These are phyloP conservation scores for Hippolais icterina DNA, from an alignment of 2,113 vertebrate genomes.

Conservation along the genomic window DNA sequence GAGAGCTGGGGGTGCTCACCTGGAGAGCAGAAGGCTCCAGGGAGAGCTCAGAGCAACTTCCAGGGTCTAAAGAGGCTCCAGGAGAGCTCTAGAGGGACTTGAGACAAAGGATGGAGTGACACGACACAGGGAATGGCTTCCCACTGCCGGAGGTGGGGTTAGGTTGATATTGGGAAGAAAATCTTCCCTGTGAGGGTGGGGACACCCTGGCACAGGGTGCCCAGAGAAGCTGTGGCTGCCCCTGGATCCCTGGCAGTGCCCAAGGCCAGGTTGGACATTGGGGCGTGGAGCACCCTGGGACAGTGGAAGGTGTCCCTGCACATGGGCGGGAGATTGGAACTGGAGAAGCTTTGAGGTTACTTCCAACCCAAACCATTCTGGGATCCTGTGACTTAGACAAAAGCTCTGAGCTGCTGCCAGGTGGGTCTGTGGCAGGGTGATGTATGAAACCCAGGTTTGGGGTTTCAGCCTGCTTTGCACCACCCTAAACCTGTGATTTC, in stretches of 20 bases:
- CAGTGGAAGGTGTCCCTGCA: not conserved
- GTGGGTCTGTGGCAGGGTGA: not conserved
- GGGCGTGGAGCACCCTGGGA: not conserved
- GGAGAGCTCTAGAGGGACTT: not conserved
- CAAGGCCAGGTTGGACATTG: not conserved
- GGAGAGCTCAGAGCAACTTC: not conserved
- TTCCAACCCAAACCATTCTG: not conserved
- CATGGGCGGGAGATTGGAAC: not conserved
- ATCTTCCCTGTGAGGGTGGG: accelerated
- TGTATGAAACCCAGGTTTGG: not conserved
- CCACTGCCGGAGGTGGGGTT: accelerated
- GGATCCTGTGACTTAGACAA: not conserved
- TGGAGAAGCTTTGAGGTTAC: not conserved
- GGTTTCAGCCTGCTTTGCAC: not conserved
- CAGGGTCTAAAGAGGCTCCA: not conserved
- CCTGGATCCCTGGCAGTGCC: not conserved
- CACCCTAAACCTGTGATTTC: not conserved
- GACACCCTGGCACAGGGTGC: not conserved
- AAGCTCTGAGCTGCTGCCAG: not conserved
- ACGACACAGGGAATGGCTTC: not conserved
- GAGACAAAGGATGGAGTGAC: accelerated
- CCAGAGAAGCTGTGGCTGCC: not conserved
- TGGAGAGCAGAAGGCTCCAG: not conserved
- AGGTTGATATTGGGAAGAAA: not conserved
- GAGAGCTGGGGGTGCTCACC: not conserved